These are phyloP conservation scores for Carpatolechia fugitivella DNA, from an alignment of 2,888 invertebrate genomes.

Conservation along the genomic window DNA sequence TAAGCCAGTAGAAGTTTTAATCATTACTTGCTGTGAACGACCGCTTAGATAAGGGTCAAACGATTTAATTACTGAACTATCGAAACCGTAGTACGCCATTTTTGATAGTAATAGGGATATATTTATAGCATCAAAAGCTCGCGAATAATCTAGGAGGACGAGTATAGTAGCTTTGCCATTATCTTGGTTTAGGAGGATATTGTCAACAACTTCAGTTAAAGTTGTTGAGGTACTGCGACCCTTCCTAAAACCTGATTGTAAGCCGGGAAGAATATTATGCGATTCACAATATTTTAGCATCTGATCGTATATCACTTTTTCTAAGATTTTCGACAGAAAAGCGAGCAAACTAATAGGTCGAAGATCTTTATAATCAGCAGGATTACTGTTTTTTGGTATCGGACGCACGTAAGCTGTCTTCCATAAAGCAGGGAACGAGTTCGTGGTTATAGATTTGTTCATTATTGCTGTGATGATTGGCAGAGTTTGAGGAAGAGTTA, in stretches of 20 bases:
- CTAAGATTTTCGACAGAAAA: background rate
- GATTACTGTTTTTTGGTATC: background rate
- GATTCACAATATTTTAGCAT: too few species aligned
- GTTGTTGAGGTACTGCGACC: too few species aligned
- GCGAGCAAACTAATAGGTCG: background rate
- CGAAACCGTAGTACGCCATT: background rate
- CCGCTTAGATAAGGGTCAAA: background rate
- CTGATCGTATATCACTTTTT: too few species aligned
- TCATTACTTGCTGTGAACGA: background rate
- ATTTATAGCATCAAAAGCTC: too few species aligned
- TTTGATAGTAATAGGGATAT: background rate
- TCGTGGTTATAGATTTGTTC: background rate
- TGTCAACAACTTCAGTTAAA: background rate
- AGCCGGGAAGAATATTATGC: too few species aligned
- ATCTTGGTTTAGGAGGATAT: background rate
- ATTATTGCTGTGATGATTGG: background rate
- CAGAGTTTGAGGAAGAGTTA: background rate
- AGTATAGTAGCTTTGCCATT: background rate
- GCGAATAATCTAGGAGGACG: background rate
- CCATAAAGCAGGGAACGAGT: background rate
- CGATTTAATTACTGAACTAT: background rate
- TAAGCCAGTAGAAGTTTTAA: background rate
- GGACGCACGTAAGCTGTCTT: background rate
- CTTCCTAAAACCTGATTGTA: too few species aligned
- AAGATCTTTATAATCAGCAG: background rate